Percentiles rank a stretch among this genome's conserved stretches.
Conservation (phyloP, 2,113 vertebrate species). For the Gorsachius goisagi region DNA sequence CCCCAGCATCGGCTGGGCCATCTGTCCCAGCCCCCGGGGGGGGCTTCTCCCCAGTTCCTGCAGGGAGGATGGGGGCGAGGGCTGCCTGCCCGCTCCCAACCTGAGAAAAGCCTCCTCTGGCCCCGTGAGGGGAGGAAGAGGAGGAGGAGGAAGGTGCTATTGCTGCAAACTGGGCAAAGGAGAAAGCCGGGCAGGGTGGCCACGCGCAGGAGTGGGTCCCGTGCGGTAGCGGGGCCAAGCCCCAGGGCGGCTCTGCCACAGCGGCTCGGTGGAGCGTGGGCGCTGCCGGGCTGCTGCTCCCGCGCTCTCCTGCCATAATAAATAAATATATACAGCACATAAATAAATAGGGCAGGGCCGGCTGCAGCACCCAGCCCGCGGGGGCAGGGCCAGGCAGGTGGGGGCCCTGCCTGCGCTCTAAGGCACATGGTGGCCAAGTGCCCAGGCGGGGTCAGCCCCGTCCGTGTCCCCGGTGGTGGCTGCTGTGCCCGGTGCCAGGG, state of each 20-base stretch:
- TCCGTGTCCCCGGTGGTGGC: not conserved
- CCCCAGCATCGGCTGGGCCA: no score
- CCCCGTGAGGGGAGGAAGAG: not conserved
- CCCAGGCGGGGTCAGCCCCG: not conserved
- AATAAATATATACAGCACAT: conserved; percentile 67
- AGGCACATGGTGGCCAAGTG: not conserved
- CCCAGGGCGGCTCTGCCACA: not conserved
- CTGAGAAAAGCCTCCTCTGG: conserved; percentile 1
- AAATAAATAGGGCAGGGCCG: conserved; percentile 53
- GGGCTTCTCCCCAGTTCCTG: not conserved
- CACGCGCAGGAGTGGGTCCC: not conserved
- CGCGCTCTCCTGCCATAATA: conserved; percentile 9
- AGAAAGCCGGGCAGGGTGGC: not conserved
- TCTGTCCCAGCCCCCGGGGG: no score
- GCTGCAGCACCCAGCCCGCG: not conserved
- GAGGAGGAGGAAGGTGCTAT: not conserved
- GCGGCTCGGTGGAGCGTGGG: not conserved
- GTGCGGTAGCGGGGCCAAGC: not conserved
- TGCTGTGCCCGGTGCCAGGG: not conserved
- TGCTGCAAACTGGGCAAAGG: not conserved
- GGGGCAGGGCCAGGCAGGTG: not conserved
- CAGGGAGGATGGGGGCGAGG: not conserved
- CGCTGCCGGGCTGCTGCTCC: not conserved
- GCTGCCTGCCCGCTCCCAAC: not conserved
- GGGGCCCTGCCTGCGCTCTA: not conserved